Conservation (phyloP, 2,797 vertebrate species). For the Siniperca undulata region DNA sequence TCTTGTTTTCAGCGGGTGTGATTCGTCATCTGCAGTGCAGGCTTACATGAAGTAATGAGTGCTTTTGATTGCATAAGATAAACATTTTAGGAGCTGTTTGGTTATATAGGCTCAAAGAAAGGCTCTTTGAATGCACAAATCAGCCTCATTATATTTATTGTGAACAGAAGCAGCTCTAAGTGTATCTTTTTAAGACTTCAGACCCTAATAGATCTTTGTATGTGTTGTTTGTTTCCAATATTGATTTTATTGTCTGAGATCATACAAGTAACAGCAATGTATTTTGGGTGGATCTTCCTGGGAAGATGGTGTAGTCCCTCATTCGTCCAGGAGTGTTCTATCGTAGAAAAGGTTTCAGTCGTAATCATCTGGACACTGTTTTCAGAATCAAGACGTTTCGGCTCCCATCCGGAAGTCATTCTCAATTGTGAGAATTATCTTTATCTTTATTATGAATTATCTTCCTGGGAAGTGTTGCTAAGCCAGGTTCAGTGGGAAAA, state of each 20-base stretch:
- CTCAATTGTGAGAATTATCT: no score
- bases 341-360: no score
- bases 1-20: conserved; percentile 40
- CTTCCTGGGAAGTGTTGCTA: conserved; percentile 1
- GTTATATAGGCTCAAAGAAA: conserved; percentile 28
- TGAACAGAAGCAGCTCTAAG: conserved; percentile 1
- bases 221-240: background rate
- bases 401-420: no score
- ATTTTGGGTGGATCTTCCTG: background rate
- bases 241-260: conserved; percentile 14
- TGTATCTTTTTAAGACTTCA: conserved; percentile 10
- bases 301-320: background rate
- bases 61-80: conserved; percentile 49
- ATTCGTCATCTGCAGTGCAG: conserved; percentile 35
- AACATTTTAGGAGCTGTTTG: conserved; percentile 39
- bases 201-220: background rate
- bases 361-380: no score
- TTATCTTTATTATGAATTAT: no score
- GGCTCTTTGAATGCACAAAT: conserved; percentile 1
- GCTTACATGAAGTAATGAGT: conserved; percentile 48
- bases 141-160: conserved; percentile 1
- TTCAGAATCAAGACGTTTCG: no score
- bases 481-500: background rate
- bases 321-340: no score
- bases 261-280: conserved; percentile 8